These are phyloP conservation scores for Setipinna tenuifilis DNA, from an alignment of 2,797 vertebrate genomes.

Conservation along the genomic window DNA sequence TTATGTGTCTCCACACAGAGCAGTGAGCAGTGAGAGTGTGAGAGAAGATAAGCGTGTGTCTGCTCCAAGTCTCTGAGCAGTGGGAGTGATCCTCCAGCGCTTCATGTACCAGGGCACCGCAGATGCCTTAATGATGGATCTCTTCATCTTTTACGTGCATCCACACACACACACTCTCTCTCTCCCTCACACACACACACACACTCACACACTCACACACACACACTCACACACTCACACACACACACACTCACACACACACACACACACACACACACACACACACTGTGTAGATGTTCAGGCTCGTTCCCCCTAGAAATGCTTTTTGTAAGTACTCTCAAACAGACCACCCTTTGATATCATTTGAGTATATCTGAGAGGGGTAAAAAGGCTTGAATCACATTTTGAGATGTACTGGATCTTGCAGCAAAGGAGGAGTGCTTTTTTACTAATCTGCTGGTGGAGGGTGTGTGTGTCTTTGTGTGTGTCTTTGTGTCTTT, in stretches of 20 bases:
- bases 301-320: neutral
- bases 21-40: neutral
- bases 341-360: neutral
- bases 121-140: neutral
- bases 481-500: too few relatives aligned
- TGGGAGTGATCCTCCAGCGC: neutral
- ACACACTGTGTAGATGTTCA: neutral
- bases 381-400: neutral
- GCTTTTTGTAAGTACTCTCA: neutral
- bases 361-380: neutral
- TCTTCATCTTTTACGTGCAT: neutral
- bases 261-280: too few relatives aligned
- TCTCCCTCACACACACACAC: too few relatives aligned
- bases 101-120: neutral
- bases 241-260: too few relatives aligned
- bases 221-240: too few relatives aligned
- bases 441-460: neutral
- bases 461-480: too few relatives aligned
- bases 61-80: neutral
- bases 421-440: neutral
- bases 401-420: neutral
- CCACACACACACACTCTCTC: too few relatives aligned
- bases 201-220: too few relatives aligned
- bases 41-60: neutral
- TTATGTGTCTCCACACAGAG: conserved; percentile 4